phyloP scores from a whole-genome alignment of 2,113 vertebrate genomes.

The Pandion haliaetus region DNA sequence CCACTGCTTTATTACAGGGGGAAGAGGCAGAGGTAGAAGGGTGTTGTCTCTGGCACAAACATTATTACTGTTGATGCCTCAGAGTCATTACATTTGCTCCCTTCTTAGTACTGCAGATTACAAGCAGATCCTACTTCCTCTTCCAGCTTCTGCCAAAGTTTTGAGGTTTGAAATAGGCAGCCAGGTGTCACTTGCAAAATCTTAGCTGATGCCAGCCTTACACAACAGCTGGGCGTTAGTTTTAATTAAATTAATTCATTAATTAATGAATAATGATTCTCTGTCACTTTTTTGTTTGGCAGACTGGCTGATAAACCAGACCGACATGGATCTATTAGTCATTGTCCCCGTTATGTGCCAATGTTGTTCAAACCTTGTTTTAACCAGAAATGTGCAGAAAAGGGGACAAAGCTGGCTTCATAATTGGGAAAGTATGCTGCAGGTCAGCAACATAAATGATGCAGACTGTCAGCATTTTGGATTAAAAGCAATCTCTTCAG shows the following conservation, averaged over 20 bases:
- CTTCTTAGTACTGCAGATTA: not conserved
- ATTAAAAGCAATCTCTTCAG: not conserved
- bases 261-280: too few relatives aligned
- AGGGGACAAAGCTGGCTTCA: not conserved
- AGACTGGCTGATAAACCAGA: not conserved
- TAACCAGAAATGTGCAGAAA: not conserved
- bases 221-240: not conserved
- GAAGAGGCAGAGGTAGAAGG: not conserved
- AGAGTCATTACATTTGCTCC: not conserved
- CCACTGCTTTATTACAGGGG: not conserved
- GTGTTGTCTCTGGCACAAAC: not conserved
- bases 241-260: too few relatives aligned
- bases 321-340: not conserved
- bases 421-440: not conserved
- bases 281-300: not conserved
- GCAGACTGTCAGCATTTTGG: not conserved
- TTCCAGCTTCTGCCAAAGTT: not conserved
- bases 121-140: not conserved
- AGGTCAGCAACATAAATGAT: fast-evolving
- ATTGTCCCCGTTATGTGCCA: not conserved
- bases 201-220: not conserved
- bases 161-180: not conserved
- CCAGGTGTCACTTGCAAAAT: not conserved
- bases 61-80: not conserved
- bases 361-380: not conserved